A percentile compares a stretch with the other conserved stretches of the same genome.
phyloP scores from a whole-genome alignment of 2,797 vertebrate genomes.

The Phrynocephalus forsythii region DNA sequence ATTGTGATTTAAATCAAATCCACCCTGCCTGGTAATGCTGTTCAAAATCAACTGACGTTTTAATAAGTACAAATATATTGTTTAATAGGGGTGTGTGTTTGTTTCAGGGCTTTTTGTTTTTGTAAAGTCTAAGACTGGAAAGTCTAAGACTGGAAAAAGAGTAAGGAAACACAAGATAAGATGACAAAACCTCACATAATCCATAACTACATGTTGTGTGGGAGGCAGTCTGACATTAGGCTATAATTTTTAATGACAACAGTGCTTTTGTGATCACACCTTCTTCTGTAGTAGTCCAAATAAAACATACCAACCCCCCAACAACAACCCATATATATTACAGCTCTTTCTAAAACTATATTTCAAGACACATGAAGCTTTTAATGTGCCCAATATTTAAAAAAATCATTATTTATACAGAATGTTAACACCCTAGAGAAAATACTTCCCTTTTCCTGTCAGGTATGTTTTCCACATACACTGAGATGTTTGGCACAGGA shows the following conservation, averaged over 20 bases:
- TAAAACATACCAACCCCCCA: not conserved
- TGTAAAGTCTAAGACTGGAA: not conserved
- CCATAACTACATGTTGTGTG: not conserved
- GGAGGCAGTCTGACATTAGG: not conserved
- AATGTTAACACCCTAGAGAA: not conserved
- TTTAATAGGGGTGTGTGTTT: not conserved
- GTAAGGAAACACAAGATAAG: not conserved
- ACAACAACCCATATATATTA: not conserved
- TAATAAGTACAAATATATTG: not conserved
- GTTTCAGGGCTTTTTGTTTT: not conserved
- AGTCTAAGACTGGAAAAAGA: not conserved
- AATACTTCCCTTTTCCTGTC: too few relatives aligned
- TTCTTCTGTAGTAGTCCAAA: not conserved
- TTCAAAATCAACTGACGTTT: not conserved
- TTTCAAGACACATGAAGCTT: not conserved
- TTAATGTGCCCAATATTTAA: not conserved
- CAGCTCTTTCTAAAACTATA: not conserved
- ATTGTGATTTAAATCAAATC: too few relatives aligned
- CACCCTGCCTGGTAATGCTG: too few relatives aligned
- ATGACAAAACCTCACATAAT: not conserved
- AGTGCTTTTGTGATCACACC: not conserved
- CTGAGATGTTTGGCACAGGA: too few relatives aligned
- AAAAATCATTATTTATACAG: not conserved
- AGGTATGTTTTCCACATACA: not conserved
- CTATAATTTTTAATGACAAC: not conserved